A percentile compares a stretch with the other conserved stretches of the same genome.
Conservation (phyloP, 2,113 vertebrate genomes). For the Syngnathus floridae region DNA sequence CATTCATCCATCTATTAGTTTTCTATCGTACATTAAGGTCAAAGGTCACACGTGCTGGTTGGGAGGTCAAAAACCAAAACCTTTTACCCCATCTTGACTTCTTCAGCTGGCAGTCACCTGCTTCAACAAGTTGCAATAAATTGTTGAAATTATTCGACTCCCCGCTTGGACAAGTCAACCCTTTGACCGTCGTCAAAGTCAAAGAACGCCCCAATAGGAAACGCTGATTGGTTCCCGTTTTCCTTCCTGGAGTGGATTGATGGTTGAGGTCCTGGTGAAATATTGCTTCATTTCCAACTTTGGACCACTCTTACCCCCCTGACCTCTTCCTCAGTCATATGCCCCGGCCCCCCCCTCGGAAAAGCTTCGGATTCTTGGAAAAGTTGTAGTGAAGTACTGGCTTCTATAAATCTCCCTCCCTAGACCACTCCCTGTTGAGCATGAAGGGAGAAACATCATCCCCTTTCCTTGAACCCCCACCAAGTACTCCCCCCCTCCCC, state of each 20-base stretch:
- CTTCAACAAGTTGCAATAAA: slow-evolving; percentile 37
- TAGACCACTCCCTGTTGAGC: slow-evolving; percentile 44
- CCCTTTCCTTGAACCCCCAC: slow-evolving; percentile 24
- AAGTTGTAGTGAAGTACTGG: slow-evolving; percentile 56
- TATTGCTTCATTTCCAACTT: slow-evolving; percentile 47
- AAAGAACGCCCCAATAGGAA: slow-evolving; percentile 17
- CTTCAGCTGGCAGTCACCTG: slow-evolving; percentile 16
- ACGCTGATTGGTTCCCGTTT: slow-evolving; percentile 21
- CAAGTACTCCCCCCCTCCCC: slow-evolving; percentile 26
- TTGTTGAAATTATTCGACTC: not conserved
- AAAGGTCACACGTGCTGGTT: no score
- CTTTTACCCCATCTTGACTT: slow-evolving; percentile 5
- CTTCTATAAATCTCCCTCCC: slow-evolving; percentile 64
- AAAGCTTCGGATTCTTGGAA: slow-evolving; percentile 58
- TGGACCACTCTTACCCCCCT: slow-evolving; percentile 39
- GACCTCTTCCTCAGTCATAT: slow-evolving; percentile 22
- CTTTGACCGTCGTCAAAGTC: slow-evolving; percentile 19
- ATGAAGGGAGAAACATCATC: slow-evolving; percentile 47
- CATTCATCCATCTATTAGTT: not conserved
- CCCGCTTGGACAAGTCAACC: slow-evolving; percentile 2
- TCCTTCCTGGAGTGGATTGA: slow-evolving; percentile 44
- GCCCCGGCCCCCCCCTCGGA: slow-evolving; percentile 15
- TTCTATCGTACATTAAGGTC: not conserved
- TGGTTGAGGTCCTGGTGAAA: slow-evolving; percentile 57
- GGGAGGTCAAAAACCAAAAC: no score